These are phyloP conservation scores for Furcifer pardalis DNA, from an alignment of 2,797 vertebrate genomes.

Conservation along the genomic window DNA sequence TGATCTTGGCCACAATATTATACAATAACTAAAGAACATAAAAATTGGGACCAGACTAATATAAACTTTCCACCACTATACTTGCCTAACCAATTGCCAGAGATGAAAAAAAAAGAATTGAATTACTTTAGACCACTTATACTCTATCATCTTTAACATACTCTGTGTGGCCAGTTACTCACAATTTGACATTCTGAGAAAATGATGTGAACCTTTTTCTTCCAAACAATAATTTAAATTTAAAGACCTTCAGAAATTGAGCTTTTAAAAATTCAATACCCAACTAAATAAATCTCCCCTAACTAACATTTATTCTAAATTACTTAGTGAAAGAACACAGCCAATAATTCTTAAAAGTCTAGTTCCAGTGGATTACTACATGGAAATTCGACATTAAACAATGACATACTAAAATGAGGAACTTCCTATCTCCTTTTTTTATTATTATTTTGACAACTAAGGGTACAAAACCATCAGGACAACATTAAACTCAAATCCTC, in stretches of 20 bases:
- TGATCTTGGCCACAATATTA: too few relatives aligned
- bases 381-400: background rate
- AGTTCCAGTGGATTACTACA: background rate
- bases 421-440: background rate
- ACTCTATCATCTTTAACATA: accelerated
- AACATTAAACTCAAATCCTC: background rate
- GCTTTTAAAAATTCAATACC: background rate
- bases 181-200: background rate
- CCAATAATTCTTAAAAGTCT: background rate
- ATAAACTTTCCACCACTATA: background rate
- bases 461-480: background rate
- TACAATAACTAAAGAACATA: background rate
- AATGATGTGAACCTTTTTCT: background rate
- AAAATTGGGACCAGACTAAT: background rate
- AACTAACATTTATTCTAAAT: background rate
- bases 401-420: background rate
- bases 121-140: background rate
- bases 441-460: background rate
- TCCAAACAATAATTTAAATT: background rate
- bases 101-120: background rate
- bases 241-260: background rate
- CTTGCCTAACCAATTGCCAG: background rate
- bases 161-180: background rate
- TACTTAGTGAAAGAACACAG: background rate
- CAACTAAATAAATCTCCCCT: background rate